Evolutionary conservation across 1,140 invertebrate species (phyloP).

Genomic region (Delia radicum): DNA sequence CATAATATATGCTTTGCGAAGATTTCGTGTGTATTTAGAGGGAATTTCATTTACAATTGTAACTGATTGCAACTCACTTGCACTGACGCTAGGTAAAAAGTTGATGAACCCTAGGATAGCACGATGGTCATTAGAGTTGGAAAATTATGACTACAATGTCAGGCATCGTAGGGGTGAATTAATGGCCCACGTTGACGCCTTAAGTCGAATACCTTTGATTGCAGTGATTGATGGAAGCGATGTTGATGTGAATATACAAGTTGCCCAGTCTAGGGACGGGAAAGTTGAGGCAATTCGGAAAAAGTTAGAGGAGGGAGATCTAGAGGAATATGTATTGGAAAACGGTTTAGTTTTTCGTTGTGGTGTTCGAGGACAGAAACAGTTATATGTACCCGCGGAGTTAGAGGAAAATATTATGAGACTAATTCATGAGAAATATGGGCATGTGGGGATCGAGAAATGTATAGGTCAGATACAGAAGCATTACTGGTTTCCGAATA

Average conservation of each 20-base stretch:
- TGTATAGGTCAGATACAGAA: too few species aligned
- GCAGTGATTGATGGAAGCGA: background rate
- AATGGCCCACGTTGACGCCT: slow-evolving; percentile 44
- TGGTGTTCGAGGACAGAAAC: background rate
- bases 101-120: slow-evolving; percentile 47
- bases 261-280: slow-evolving; percentile 9
- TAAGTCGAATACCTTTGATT: slow-evolving; percentile 29
- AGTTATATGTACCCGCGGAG: slow-evolving; percentile 34
- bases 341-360: slow-evolving; percentile 20
- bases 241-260: slow-evolving; percentile 11
- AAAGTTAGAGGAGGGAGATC: background rate
- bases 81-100: slow-evolving; percentile 51
- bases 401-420: slow-evolving; percentile 21
- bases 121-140: slow-evolving; percentile 41
- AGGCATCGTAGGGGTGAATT: slow-evolving; percentile 25
- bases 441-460: too few species aligned
- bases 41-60: slow-evolving; percentile 57
- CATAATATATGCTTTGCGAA: slow-evolving; percentile 57
- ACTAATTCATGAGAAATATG: too few species aligned
- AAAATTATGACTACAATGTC: slow-evolving; percentile 25
- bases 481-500: too few species aligned
- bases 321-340: background rate
- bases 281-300: background rate
- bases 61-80: slow-evolving; percentile 51
- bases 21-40: slow-evolving; percentile 58